A percentile compares a stretch with the other conserved stretches of the same genome.
phyloP scores from a whole-genome alignment of 2,888 invertebrate genomes.

The Habroteleia sp. region DNA sequence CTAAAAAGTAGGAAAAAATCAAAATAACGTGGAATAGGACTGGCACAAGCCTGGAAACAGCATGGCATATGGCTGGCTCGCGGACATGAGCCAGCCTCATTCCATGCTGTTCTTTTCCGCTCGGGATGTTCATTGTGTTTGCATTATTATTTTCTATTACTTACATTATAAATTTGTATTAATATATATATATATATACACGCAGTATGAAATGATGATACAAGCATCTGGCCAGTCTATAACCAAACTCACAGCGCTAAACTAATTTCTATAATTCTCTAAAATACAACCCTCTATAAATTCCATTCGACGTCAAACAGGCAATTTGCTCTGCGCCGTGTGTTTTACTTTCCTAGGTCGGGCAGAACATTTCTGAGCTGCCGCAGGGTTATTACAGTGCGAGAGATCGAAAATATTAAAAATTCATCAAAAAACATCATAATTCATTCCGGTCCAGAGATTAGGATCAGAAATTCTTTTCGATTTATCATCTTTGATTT shows the following conservation, averaged over 20 bases:
- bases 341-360: not conserved
- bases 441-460: conserved; percentile 4
- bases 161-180: too few species aligned
- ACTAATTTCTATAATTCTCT: conserved; percentile 17
- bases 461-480: conserved; percentile 10
- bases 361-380: conserved; percentile 12
- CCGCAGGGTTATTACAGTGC: conserved; percentile 15
- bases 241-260: conserved; percentile 1
- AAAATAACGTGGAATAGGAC: too few species aligned
- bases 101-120: too few species aligned
- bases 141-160: too few species aligned
- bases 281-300: conserved; percentile 30
- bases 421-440: conserved; percentile 34
- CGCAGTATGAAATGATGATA: conserved; percentile 1
- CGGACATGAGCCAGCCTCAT: too few species aligned
- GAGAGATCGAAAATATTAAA: conserved; percentile 36
- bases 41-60: too few species aligned
- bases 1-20: too few species aligned
- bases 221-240: not conserved
- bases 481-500: conserved; percentile 10
- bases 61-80: too few species aligned
- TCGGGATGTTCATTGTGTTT: too few species aligned
- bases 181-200: too few species aligned
- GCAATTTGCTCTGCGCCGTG: conserved; percentile 7
- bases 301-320: conserved; percentile 16